These are phyloP conservation scores for Oryzias curvinotus DNA, from an alignment of 2,113 vertebrate genomes.

Conservation along the genomic window DNA sequence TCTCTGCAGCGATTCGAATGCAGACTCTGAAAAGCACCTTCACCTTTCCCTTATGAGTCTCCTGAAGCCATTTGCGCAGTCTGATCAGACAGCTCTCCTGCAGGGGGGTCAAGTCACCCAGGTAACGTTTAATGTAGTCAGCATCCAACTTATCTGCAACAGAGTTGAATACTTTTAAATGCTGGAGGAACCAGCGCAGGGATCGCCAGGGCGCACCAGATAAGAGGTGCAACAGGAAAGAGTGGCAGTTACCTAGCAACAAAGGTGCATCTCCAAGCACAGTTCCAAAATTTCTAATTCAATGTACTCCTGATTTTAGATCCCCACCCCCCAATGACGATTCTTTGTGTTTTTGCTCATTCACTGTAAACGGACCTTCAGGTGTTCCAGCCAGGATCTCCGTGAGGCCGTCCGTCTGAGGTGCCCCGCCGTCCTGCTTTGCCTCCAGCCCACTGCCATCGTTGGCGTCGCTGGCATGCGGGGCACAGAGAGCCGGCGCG, in stretches of 20 bases:
- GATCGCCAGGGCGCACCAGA: too few relatives aligned
- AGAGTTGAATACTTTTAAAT: slow-evolving; percentile 10
- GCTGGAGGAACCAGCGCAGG: too few relatives aligned
- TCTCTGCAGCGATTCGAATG: too few relatives aligned
- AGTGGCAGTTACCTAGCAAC: too few relatives aligned
- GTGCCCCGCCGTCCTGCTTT: slow-evolving; percentile 66
- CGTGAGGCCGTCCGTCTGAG: slow-evolving; percentile 60
- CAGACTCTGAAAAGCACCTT: background rate
- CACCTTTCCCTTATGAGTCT: slow-evolving; percentile 96
- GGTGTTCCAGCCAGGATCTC: slow-evolving; percentile 81
- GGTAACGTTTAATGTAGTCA: slow-evolving; percentile 95
- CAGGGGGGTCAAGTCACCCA: slow-evolving; percentile 92
- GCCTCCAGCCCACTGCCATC: slow-evolving; percentile 66
- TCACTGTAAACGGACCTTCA: slow-evolving; percentile 74
- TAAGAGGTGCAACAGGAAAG: too few relatives aligned
- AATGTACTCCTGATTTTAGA: too few relatives aligned
- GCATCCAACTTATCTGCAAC: slow-evolving; percentile 90
- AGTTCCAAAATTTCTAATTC: too few relatives aligned
- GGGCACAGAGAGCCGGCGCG: slow-evolving; percentile 33
- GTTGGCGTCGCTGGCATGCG: slow-evolving; percentile 51
- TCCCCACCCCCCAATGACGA: too few relatives aligned
- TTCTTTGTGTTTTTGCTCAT: too few relatives aligned
- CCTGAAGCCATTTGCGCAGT: slow-evolving; percentile 94
- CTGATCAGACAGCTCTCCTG: slow-evolving; percentile 97
- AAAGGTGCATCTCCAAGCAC: too few relatives aligned